Evolutionary conservation across 1,140 invertebrate species (phyloP).

Genomic region (Polyergus mexicanus): DNA sequence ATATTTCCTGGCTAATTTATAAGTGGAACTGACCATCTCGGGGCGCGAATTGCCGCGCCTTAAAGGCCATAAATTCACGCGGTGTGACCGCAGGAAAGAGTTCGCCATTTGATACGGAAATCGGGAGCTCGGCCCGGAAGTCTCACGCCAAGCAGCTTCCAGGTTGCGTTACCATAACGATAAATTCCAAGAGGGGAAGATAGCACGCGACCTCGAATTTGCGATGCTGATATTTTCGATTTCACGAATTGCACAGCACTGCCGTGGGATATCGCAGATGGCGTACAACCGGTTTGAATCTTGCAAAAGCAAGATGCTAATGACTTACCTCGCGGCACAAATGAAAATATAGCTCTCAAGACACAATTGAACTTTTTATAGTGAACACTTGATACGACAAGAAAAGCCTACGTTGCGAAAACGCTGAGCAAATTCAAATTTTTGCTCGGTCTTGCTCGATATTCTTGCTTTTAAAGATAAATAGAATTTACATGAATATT

Average conservation of each 20-base stretch:
- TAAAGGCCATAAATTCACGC: conserved; percentile 73
- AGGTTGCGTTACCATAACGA: conserved; percentile 81
- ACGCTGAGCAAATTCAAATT: neutral
- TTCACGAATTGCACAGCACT: conserved; percentile 75
- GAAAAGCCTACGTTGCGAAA: neutral
- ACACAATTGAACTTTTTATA: conserved; percentile 54
- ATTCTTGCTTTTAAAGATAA: neutral
- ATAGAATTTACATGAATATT: neutral
- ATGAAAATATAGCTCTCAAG: conserved; percentile 43
- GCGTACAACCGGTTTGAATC: conserved; percentile 61
- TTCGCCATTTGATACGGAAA: conserved; percentile 81
- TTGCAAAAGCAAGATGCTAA: conserved; percentile 55
- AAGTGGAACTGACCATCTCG: conserved; percentile 39
- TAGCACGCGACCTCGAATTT: conserved; percentile 63
- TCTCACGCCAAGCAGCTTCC: conserved; percentile 78
- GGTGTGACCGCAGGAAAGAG: conserved; percentile 72
- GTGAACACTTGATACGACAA: conserved; percentile 15
- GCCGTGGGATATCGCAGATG: conserved; percentile 67
- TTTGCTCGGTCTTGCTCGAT: neutral
- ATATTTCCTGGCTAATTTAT: conserved; percentile 49
- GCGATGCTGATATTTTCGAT: conserved; percentile 74
- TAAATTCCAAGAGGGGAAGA: conserved; percentile 78
- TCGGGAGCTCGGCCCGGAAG: conserved; percentile 80
- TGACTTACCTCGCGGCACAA: conserved; percentile 64
- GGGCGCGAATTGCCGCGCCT: neutral